A percentile compares a stretch with the other conserved stretches of the same genome.
These are phyloP conservation scores for Dolichopus griseipennis DNA, from an alignment of 2,888 invertebrate genomes.

Conservation along the genomic window DNA sequence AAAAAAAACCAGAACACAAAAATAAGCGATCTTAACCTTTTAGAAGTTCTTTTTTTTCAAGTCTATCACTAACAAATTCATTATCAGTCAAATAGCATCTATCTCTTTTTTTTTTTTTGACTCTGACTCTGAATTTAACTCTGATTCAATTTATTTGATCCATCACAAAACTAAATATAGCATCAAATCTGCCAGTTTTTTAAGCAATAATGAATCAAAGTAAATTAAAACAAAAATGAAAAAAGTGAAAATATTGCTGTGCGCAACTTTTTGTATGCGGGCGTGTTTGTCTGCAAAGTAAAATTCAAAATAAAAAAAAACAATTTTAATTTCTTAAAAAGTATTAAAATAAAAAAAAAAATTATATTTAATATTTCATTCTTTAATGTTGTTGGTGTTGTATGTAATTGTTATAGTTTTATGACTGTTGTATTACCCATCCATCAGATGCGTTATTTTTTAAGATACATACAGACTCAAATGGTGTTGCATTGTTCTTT, in stretches of 20 bases:
- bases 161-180: too few relatives aligned
- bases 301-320: neutral
- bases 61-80: neutral
- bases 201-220: too few relatives aligned
- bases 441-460: neutral
- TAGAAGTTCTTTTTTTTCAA: neutral
- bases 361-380: neutral
- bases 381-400: too few relatives aligned
- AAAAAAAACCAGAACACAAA: neutral
- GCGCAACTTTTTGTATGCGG: neutral
- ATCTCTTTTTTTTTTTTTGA: neutral
- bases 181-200: neutral
- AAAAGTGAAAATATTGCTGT: too few relatives aligned
- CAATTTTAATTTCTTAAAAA: neutral
- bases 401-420: too few relatives aligned
- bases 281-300: slow-evolving; percentile 1
- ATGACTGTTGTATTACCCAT: neutral
- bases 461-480: neutral
- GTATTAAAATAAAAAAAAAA: neutral
- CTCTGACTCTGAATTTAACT: too few relatives aligned
- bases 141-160: too few relatives aligned
- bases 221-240: too few relatives aligned
- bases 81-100: neutral
- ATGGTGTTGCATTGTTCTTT: neutral
- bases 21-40: neutral